Percentiles rank a stretch among this genome's conserved stretches.
phyloP scores from a whole-genome alignment of 2,797 vertebrate genomes.

The Pseudomugil gertrudae region DNA sequence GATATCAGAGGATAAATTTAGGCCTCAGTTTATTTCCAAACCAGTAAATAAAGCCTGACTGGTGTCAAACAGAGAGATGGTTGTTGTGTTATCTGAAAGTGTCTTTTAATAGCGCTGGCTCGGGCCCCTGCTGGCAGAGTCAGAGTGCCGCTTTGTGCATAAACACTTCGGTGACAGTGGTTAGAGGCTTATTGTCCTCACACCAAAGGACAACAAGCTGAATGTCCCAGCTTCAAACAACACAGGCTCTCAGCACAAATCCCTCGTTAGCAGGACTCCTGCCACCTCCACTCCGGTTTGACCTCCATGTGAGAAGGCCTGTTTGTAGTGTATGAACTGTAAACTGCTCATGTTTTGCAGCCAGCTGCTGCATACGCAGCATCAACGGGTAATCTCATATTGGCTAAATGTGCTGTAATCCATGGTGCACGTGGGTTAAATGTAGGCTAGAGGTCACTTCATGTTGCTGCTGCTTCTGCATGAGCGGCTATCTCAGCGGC shows the following conservation, averaged over 20 bases:
- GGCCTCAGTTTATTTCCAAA: slow-evolving; percentile 15
- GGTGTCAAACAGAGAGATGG: slow-evolving; percentile 31
- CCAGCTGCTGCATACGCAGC: background rate
- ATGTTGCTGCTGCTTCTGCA: slow-evolving; percentile 45
- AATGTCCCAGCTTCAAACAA: slow-evolving; percentile 61
- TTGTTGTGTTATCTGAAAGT: slow-evolving; percentile 73
- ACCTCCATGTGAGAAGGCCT: background rate
- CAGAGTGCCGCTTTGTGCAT: slow-evolving; percentile 71
- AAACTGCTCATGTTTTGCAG: slow-evolving; percentile 13
- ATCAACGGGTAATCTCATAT: slow-evolving; percentile 1
- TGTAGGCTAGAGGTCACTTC: slow-evolving; percentile 69
- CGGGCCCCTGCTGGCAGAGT: slow-evolving; percentile 72
- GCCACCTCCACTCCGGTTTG: slow-evolving; percentile 10
- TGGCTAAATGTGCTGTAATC: slow-evolving; percentile 34
- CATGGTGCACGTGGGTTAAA: slow-evolving; percentile 51
- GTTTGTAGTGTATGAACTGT: slow-evolving; percentile 9
- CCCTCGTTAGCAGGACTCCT: slow-evolving; percentile 39
- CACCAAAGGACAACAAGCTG: slow-evolving; percentile 52
- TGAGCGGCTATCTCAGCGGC: slow-evolving; percentile 39
- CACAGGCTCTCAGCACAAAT: slow-evolving; percentile 39
- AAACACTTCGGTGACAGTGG: slow-evolving; percentile 79
- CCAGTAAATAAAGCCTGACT: slow-evolving; percentile 35
- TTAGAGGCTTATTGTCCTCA: slow-evolving; percentile 65
- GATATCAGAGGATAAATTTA: background rate
- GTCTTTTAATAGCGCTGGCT: slow-evolving; percentile 69